Percentiles rank a stretch among this genome's conserved stretches.
Conservation (phyloP, 2,888 invertebrate species). For the Andrena bucephala region DNA sequence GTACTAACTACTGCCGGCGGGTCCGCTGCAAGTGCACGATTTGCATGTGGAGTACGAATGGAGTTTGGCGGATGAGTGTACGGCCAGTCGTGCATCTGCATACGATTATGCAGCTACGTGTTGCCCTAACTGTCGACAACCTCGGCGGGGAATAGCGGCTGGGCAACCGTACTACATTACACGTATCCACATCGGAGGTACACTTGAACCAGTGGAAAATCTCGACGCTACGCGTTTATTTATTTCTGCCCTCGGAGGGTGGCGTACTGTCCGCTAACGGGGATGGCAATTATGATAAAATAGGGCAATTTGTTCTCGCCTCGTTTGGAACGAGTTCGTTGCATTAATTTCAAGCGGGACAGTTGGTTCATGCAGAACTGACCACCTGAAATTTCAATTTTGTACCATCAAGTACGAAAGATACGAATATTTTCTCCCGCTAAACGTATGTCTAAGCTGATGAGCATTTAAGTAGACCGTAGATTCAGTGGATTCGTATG, state of each 20-base stretch:
- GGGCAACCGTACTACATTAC: slow-evolving; percentile 19
- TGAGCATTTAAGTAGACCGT: too few species aligned
- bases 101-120: slow-evolving; percentile 79
- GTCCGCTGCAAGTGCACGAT: slow-evolving; percentile 67
- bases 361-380: not conserved
- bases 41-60: slow-evolving; percentile 80
- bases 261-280: not conserved
- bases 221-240: slow-evolving; percentile 20
- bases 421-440: not conserved
- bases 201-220: slow-evolving; percentile 44
- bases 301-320: slow-evolving; percentile 8
- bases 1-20: slow-evolving; percentile 65
- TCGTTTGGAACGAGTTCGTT: not conserved
- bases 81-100: slow-evolving; percentile 76
- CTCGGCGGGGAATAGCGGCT: slow-evolving; percentile 38
- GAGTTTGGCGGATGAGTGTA: slow-evolving; percentile 75
- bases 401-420: not conserved
- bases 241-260: slow-evolving; percentile 16
- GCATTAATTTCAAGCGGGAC: not conserved
- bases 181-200: slow-evolving; percentile 31
- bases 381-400: not conserved
- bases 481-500: too few species aligned
- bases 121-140: slow-evolving; percentile 76
- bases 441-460: too few species aligned
- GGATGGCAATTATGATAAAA: not conserved